These are phyloP conservation scores for Gavialis gangeticus DNA, from an alignment of 2,113 vertebrate species.

Conservation along the genomic window DNA sequence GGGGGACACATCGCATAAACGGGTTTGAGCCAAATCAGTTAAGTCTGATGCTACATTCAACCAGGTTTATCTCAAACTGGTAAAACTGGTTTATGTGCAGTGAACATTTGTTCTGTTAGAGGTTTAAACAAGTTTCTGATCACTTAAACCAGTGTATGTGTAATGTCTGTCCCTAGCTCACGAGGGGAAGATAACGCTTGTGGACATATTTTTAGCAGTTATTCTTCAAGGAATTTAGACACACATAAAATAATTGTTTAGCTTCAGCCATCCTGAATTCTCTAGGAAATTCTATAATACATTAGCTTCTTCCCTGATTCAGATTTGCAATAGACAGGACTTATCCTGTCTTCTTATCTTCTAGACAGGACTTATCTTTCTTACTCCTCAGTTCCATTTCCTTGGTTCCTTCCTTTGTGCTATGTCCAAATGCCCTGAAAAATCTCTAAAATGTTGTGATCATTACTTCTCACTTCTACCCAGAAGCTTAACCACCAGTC, in stretches of 20 bases:
- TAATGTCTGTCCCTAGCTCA: background rate
- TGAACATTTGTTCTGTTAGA: too few relatives aligned
- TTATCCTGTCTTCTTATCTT: background rate
- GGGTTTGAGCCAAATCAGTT: too few relatives aligned
- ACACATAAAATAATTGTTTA: background rate
- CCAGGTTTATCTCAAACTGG: too few relatives aligned
- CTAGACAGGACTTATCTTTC: background rate
- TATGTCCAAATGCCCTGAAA: background rate
- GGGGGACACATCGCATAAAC: too few relatives aligned
- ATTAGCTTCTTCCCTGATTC: background rate
- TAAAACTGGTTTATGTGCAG: background rate
- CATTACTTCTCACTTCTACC: background rate
- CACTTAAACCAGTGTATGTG: too few relatives aligned
- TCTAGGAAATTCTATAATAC: background rate
- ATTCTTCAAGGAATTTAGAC: background rate
- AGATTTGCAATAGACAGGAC: background rate
- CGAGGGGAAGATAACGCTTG: background rate
- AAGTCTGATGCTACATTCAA: too few relatives aligned
- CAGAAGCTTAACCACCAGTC: background rate
- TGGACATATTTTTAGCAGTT: background rate
- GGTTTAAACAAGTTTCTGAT: too few relatives aligned
- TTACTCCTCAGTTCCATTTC: background rate
- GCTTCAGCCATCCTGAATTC: background rate
- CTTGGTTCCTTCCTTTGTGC: background rate
- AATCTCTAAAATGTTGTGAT: background rate